These are phyloP conservation scores for Lepidurus couesii DNA, from an alignment of 1,140 invertebrate species.

Conservation along the genomic window DNA sequence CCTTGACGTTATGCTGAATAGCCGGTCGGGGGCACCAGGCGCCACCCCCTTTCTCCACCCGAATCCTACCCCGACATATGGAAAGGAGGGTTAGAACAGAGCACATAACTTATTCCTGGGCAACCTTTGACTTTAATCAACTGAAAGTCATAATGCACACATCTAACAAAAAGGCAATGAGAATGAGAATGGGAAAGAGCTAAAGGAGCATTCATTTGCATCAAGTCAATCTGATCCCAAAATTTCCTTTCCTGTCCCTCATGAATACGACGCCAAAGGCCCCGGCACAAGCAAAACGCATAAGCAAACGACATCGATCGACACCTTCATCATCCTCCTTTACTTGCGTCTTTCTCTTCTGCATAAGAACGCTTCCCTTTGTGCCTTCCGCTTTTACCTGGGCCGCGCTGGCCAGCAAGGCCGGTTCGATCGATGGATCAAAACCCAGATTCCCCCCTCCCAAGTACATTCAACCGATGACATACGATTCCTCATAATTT, in stretches of 20 bases:
- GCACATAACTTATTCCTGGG: neutral
- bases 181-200: neutral
- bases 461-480: conserved; percentile 36
- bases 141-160: neutral
- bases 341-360: neutral
- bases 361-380: neutral
- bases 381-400: neutral
- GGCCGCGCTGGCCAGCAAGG: neutral
- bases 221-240: neutral
- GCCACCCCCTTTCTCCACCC: conserved; percentile 78
- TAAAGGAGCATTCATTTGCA: neutral
- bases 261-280: neutral
- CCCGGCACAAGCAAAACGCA: neutral
- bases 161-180: neutral
- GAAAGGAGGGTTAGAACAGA: neutral
- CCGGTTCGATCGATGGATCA: conserved; percentile 35
- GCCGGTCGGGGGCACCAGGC: conserved; percentile 87
- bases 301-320: conserved; percentile 22
- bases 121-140: conserved; percentile 22
- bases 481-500: conserved; percentile 39
- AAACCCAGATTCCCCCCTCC: conserved; percentile 35
- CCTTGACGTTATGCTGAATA: conserved; percentile 63
- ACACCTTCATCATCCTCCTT: conserved; percentile 4
- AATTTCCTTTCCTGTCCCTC: neutral
- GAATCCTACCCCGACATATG: conserved; percentile 58